Percentiles rank a stretch among this genome's conserved stretches.
Conservation (phyloP, 2,888 invertebrate species). For the Incurvaria masculella region DNA sequence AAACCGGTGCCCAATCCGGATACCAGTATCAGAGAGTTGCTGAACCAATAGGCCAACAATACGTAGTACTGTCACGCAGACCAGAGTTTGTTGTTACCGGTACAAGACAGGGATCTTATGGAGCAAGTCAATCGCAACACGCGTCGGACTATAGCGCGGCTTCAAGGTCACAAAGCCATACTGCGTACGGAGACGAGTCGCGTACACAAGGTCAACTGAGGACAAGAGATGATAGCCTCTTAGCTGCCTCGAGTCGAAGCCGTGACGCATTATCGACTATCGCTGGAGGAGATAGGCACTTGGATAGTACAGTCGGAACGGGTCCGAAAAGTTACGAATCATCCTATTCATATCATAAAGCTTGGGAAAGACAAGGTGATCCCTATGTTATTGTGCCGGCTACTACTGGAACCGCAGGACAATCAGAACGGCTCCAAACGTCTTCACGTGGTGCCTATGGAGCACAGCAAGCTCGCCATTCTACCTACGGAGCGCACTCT, state of each 20-base stretch:
- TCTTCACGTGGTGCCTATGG: neutral
- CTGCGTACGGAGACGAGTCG: neutral
- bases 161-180: neutral
- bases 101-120: neutral
- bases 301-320: neutral
- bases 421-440: neutral
- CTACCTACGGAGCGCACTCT: neutral
- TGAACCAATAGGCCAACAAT: neutral
- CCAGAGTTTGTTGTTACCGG: neutral
- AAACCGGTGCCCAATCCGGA: neutral
- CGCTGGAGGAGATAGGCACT: neutral
- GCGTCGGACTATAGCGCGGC: neutral
- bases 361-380: constrained; percentile 51
- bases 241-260: neutral
- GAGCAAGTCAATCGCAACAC: neutral
- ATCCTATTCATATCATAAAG: constrained; percentile 49
- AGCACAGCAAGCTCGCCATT: neutral
- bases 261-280: neutral
- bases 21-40: neutral
- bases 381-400: constrained; percentile 46
- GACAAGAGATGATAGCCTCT: neutral
- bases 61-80: neutral
- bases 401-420: constrained; percentile 16
- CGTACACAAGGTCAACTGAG: neutral
- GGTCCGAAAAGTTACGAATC: constrained; percentile 46